Conservation (phyloP, 2,888 invertebrate genomes). For the Osmoderma eremita region DNA sequence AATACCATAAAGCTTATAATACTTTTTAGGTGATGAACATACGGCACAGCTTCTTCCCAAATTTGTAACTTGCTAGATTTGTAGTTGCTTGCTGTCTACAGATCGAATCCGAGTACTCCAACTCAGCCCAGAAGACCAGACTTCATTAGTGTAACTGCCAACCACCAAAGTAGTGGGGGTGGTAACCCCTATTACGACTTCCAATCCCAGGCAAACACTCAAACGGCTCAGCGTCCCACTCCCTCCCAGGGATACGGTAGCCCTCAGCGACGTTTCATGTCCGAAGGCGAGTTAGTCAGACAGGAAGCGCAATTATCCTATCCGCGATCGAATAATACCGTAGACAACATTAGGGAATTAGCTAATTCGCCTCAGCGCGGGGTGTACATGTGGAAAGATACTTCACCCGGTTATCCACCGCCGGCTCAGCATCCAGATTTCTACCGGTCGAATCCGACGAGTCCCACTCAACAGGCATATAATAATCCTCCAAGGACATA, state of each 20-base stretch:
- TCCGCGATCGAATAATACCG: slow-evolving; percentile 78
- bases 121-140: slow-evolving; percentile 89
- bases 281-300: slow-evolving; percentile 83
- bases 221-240: slow-evolving; percentile 57
- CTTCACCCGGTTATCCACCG: slow-evolving; percentile 73
- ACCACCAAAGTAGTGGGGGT: slow-evolving; percentile 45
- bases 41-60: slow-evolving; percentile 31
- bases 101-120: slow-evolving; percentile 93
- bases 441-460: slow-evolving; percentile 76
- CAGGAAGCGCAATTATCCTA: slow-evolving; percentile 73
- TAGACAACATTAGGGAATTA: slow-evolving; percentile 87
- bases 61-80: slow-evolving; percentile 52
- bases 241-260: slow-evolving; percentile 59
- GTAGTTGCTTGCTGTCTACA: slow-evolving; percentile 65
- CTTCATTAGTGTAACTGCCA: slow-evolving; percentile 78
- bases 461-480: slow-evolving; percentile 69
- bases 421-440: slow-evolving; percentile 59
- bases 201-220: slow-evolving; percentile 59
- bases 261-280: slow-evolving; percentile 70
- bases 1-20: slow-evolving; percentile 28
- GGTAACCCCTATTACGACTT: slow-evolving; percentile 59
- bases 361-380: slow-evolving; percentile 88
- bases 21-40: slow-evolving; percentile 34
- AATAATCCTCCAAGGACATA: slow-evolving; percentile 65
- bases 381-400: slow-evolving; percentile 83